Evolutionary conservation across 1,140 invertebrate species (phyloP).

Genomic region (Drosophila mayri): DNA sequence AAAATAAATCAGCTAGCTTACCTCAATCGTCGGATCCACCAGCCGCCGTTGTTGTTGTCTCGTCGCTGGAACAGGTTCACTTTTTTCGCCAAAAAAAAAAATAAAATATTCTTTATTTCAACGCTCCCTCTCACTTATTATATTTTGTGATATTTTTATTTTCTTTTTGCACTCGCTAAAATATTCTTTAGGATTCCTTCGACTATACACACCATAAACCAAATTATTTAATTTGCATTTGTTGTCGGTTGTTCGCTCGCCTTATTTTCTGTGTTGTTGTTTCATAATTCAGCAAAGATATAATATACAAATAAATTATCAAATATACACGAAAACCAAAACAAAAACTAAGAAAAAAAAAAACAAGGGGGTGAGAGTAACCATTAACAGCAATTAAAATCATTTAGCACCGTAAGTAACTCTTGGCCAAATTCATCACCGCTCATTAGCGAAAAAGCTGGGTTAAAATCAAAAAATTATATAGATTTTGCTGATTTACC

Average conservation of each 20-base stretch:
- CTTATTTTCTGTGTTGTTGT: slow-evolving; percentile 24
- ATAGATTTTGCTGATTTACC: slow-evolving; percentile 7
- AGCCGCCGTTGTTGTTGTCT: neutral
- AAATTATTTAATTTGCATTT: slow-evolving; percentile 49
- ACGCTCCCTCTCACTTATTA: slow-evolving; percentile 8
- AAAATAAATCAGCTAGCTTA: slow-evolving; percentile 78
- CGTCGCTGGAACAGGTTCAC: slow-evolving; percentile 38
- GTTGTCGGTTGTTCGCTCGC: slow-evolving; percentile 24
- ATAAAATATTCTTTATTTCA: slow-evolving; percentile 16
- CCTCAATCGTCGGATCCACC: slow-evolving; percentile 49
- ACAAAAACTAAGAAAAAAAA: slow-evolving; percentile 21
- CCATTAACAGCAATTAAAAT: slow-evolving; percentile 31
- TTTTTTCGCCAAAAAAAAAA: slow-evolving; percentile 26
- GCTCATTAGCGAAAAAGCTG: slow-evolving; percentile 18
- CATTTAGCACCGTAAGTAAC: slow-evolving; percentile 23
- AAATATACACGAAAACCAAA: slow-evolving; percentile 18
- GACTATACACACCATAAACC: slow-evolving; percentile 38
- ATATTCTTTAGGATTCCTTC: slow-evolving; percentile 27
- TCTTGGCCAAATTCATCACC: slow-evolving; percentile 5
- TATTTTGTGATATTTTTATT: neutral
- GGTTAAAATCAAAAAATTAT: slow-evolving; percentile 16
- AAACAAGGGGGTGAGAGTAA: neutral
- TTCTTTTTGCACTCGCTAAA: slow-evolving; percentile 28
- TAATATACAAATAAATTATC: slow-evolving; percentile 1
- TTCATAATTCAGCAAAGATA: slow-evolving; percentile 46